phyloP scores from a whole-genome alignment of 2,888 invertebrate genomes.

The Dorcus hopei region DNA sequence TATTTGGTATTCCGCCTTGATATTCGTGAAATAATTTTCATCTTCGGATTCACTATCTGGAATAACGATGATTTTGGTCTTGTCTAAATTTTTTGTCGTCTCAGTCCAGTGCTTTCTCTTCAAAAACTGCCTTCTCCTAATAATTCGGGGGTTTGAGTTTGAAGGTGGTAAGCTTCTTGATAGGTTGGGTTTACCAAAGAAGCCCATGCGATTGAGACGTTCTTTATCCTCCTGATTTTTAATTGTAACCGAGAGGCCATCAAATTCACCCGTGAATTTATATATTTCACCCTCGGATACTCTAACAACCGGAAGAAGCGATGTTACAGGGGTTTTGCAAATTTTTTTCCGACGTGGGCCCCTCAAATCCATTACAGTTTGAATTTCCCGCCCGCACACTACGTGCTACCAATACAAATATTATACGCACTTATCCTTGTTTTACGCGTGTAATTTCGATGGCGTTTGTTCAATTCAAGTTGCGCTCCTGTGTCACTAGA shows the following conservation, averaged over 20 bases:
- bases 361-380: constrained; percentile 50
- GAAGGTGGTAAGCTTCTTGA: constrained; percentile 42
- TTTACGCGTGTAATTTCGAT: not conserved
- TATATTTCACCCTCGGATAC: constrained; percentile 43
- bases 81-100: constrained; percentile 18
- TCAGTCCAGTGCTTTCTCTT: constrained; percentile 46
- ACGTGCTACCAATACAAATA: not conserved
- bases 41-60: constrained; percentile 65
- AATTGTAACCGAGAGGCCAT: constrained; percentile 66
- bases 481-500: not conserved
- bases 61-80: constrained; percentile 56
- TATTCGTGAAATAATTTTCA: constrained; percentile 59
- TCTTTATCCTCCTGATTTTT: constrained; percentile 58
- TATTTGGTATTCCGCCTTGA: constrained; percentile 59
- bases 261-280: constrained; percentile 62
- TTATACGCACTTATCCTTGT: not conserved
- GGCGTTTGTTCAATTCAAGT: not conserved
- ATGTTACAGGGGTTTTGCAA: constrained; percentile 1
- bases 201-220: constrained; percentile 66
- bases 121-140: constrained; percentile 60
- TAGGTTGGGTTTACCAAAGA: constrained; percentile 68
- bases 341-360: constrained; percentile 51
- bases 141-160: constrained; percentile 50
- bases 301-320: not conserved
- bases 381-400: not conserved